A percentile compares a stretch with the other conserved stretches of the same genome.
Evolutionary conservation across 2,113 vertebrate genomes (phyloP).

Genomic region (Pseudorectes ferrugineus): DNA sequence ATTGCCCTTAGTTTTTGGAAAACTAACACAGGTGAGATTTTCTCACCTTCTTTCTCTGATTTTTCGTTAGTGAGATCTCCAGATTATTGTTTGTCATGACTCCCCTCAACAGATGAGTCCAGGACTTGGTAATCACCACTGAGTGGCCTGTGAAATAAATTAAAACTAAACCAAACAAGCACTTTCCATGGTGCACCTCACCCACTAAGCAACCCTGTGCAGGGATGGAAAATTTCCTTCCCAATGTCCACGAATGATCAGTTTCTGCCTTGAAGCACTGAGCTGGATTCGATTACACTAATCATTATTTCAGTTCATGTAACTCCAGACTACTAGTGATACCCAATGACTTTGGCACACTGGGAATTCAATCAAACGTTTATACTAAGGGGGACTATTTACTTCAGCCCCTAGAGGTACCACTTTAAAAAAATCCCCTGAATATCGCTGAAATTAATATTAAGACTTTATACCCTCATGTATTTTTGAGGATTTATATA

Average conservation of each 20-base stretch:
- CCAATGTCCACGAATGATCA: not conserved
- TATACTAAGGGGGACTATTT: constrained; percentile 62
- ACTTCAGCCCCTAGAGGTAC: constrained; percentile 61
- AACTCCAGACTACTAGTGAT: constrained; percentile 41
- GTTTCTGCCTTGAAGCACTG: constrained; percentile 9
- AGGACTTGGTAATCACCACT: not conserved
- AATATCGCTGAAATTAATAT: constrained; percentile 63
- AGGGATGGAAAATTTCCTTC: not conserved
- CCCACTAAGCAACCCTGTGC: not conserved
- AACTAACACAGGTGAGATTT: not conserved
- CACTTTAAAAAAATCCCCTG: constrained; percentile 41
- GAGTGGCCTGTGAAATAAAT: not conserved
- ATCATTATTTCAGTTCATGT: constrained; percentile 48
- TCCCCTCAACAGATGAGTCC: not conserved
- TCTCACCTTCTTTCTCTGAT: not conserved
- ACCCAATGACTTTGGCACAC: constrained; percentile 34
- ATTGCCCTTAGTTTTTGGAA: not conserved
- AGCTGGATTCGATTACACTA: constrained; percentile 17
- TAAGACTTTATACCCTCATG: constrained; percentile 65
- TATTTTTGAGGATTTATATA: constrained; percentile 63
- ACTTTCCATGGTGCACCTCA: not conserved
- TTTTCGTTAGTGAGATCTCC: accelerated
- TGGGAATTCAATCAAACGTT: constrained; percentile 65
- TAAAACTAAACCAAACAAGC: not conserved
- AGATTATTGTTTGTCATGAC: not conserved